These are phyloP conservation scores for Sebastes nivosus DNA, from an alignment of 2,797 vertebrate genomes.

Conservation along the genomic window DNA sequence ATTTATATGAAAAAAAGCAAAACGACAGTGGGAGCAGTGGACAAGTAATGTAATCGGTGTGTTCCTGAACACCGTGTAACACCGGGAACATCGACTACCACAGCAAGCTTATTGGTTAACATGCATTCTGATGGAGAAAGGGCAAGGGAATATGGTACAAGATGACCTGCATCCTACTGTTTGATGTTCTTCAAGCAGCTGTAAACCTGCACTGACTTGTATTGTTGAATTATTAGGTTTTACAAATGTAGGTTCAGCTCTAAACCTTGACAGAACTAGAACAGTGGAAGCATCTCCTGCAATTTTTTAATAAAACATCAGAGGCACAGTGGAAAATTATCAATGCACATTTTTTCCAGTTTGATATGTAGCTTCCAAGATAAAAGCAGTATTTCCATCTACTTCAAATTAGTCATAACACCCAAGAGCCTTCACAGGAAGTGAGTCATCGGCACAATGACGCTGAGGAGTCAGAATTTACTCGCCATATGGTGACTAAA, in stretches of 20 bases:
- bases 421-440: slow-evolving; percentile 31
- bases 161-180: not conserved
- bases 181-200: not conserved
- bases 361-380: not conserved
- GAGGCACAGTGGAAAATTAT: not conserved
- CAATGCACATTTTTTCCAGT: not conserved
- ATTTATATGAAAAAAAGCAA: too few species aligned
- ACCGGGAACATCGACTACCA: too few species aligned
- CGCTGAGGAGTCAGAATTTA: slow-evolving; percentile 31
- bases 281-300: not conserved
- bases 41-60: too few species aligned
- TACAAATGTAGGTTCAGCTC: not conserved
- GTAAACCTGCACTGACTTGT: not conserved
- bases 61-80: too few species aligned
- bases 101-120: too few species aligned
- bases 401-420: slow-evolving; percentile 40
- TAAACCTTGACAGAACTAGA: not conserved
- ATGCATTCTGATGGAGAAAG: not conserved
- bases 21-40: too few species aligned
- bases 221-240: not conserved
- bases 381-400: slow-evolving; percentile 8
- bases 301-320: not conserved
- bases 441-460: slow-evolving; percentile 46
- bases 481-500: slow-evolving; percentile 1
- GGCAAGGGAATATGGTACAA: not conserved